These are phyloP conservation scores for Lacerta agilis DNA, from an alignment of 2,797 vertebrate genomes.

Conservation along the genomic window DNA sequence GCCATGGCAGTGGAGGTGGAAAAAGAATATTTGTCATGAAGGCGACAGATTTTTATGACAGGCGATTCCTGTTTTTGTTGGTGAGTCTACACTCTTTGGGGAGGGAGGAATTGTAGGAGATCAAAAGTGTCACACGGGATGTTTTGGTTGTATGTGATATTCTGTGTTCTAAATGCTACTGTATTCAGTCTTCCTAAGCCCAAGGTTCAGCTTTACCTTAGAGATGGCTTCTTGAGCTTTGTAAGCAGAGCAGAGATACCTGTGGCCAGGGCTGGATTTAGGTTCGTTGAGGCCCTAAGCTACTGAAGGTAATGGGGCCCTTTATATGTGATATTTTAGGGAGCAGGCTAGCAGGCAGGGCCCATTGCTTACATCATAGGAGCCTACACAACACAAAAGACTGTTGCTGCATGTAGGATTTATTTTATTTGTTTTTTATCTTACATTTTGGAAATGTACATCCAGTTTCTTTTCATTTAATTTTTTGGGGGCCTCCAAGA, in stretches of 20 bases:
- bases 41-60: constrained; percentile 87
- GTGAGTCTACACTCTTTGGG: constrained; percentile 76
- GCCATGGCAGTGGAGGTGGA: constrained; percentile 82
- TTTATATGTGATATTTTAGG: too few relatives aligned
- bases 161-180: not conserved
- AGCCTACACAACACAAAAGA: too few relatives aligned
- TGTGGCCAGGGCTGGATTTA: not conserved
- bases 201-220: not conserved
- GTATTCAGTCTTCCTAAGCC: not conserved
- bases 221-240: not conserved
- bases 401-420: too few relatives aligned
- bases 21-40: constrained; percentile 90
- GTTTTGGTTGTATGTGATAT: not conserved
- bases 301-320: too few relatives aligned
- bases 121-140: not conserved
- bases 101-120: not conserved
- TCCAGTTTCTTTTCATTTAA: too few relatives aligned
- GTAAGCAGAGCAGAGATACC: not conserved
- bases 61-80: constrained; percentile 86
- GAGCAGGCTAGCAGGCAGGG: too few relatives aligned
- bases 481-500: too few relatives aligned
- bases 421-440: too few relatives aligned
- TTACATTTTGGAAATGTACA: too few relatives aligned
- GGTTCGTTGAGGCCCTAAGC: too few relatives aligned
- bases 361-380: too few relatives aligned